Evolutionary conservation across 2,888 invertebrate species (phyloP), one percentile per base, ranked within the genome.

Genomic region (Cantharis rustica): DNA sequence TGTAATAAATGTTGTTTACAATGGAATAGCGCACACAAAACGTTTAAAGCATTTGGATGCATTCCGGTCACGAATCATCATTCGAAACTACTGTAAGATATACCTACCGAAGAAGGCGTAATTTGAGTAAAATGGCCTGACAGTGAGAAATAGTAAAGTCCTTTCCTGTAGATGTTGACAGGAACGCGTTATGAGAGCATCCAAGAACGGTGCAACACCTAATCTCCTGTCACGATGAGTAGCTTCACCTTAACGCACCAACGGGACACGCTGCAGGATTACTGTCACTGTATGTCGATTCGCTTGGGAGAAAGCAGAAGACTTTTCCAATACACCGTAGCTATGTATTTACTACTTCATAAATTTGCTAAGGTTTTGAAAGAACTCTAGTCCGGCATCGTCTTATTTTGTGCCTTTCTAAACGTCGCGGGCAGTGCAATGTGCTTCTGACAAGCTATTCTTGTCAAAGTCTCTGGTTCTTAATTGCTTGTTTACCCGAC

Each of bases 101-200:
- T 84, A 84, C 82, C 83, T 82, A 84, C 84, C 82, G 83, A 73
- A 61, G 68, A 66, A 64, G 81, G 82, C 79, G 84, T 84, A 86
- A 86, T 87, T 87, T 86, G 85, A 85, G 84, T 85, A 86, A 86
- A 86, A 86, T 86, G 80, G 83, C 80, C 82, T 84, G 87, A 86
- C 87, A 86, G 84, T 86, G 86, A 86, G 86, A 85, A 87, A 86
- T 87, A 85, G 86, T 83, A 79, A 81, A 81, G 84, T 83, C 85
- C 86, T 82, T 86, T 86, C 85, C 84, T 84, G 84, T 84, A 85
- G 82, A 81, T 84, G 86, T 84, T 85, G 86, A 87, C 86, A 86
- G 84, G 80, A 80, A 81, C 75, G 79, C 77, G 80, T 82, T 81
- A 82, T 81, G 79, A 81, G 79, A 76, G 80, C 68, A 73, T 73